Percentiles rank a stretch among this genome's conserved stretches.
phyloP scores from a whole-genome alignment of 2,888 invertebrate genomes.

The Cheiracanthium punctorium region DNA sequence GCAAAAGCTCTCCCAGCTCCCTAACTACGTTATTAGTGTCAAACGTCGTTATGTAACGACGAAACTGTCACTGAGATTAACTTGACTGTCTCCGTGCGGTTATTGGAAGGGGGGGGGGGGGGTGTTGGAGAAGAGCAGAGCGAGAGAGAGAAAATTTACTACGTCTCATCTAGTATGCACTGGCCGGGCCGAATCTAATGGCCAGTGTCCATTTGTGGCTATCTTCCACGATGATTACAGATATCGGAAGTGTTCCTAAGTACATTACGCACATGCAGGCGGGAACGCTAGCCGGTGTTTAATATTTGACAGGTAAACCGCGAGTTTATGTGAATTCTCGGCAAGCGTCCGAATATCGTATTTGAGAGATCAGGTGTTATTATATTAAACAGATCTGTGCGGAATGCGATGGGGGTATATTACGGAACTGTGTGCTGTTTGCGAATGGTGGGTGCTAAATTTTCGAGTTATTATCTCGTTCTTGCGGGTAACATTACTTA shows the following conservation, averaged over 20 bases:
- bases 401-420: not conserved
- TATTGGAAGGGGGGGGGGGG: no score
- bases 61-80: constrained; percentile 62
- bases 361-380: not conserved
- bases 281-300: not conserved
- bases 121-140: no score
- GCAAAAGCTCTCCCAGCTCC: constrained; percentile 47
- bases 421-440: no score
- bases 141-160: constrained; percentile 10
- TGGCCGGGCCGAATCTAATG: constrained; percentile 47
- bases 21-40: constrained; percentile 69
- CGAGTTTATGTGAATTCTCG: not conserved
- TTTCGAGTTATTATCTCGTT: no score
- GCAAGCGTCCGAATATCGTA: not conserved
- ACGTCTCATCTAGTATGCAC: constrained; percentile 60
- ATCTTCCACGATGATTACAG: constrained; percentile 40
- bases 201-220: constrained; percentile 62
- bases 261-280: constrained; percentile 35
- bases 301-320: constrained; percentile 31
- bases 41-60: constrained; percentile 57
- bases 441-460: no score
- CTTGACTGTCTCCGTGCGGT: constrained; percentile 64
- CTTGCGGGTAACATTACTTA: no score
- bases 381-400: not conserved
- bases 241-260: constrained; percentile 17